A percentile compares a stretch with the other conserved stretches of the same genome.
phyloP scores from a whole-genome alignment of 1,140 invertebrate genomes.

The Glossosoma conforme region DNA sequence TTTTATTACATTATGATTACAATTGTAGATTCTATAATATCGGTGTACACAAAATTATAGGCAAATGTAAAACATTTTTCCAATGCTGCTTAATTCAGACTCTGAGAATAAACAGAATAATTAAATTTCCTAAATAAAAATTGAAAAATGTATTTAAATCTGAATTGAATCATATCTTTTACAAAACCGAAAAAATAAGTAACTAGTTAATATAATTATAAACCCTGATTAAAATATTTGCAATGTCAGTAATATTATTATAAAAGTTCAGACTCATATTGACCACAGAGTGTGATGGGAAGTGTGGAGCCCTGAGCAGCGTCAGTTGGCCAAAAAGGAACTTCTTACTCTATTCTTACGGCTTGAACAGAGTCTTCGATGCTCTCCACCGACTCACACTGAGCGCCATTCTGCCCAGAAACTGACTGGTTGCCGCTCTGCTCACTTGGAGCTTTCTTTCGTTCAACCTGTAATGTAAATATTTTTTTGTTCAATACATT shows the following conservation, averaged over 20 bases:
- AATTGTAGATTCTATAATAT: no score
- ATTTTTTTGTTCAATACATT: no score
- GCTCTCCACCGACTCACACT: slow-evolving; percentile 29
- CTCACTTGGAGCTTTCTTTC: slow-evolving; percentile 28
- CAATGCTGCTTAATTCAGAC: no score
- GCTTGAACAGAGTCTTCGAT: slow-evolving; percentile 25
- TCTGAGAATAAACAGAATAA: no score
- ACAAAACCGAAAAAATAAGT: neutral
- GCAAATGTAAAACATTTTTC: no score
- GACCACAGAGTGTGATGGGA: slow-evolving; percentile 3
- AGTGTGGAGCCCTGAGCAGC: no score
- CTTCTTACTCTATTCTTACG: slow-evolving; percentile 24
- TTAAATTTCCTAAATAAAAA: no score
- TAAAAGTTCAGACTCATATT: slow-evolving; percentile 6
- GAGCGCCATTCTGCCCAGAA: slow-evolving; percentile 27
- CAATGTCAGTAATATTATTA: slow-evolving; percentile 6
- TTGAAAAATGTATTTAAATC: no score
- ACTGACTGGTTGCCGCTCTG: slow-evolving; percentile 22
- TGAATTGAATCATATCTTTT: slow-evolving; percentile 1
- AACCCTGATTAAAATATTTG: slow-evolving; percentile 19
- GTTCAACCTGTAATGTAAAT: slow-evolving; percentile 23
- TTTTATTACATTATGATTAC: no score
- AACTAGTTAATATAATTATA: slow-evolving; percentile 12
- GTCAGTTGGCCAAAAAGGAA: slow-evolving; percentile 13
- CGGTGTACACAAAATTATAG: no score